Percentiles rank a stretch among this genome's conserved stretches.
Evolutionary conservation across 2,888 invertebrate genomes (phyloP).

Genomic region (Agonum fuliginosum): DNA sequence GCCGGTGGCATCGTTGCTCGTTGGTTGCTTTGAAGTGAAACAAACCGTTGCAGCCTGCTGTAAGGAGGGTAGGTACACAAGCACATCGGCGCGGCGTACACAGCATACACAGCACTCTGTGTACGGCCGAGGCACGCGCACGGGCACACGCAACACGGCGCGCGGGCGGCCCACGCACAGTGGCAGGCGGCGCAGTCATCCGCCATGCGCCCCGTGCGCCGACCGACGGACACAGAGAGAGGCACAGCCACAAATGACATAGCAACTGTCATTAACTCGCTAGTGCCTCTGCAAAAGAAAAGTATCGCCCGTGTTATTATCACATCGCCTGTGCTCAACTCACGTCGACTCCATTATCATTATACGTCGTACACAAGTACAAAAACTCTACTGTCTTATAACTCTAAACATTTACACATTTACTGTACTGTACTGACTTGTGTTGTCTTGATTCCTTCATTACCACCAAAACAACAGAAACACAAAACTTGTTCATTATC

Average conservation of each 20-base stretch:
- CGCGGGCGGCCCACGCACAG: slow-evolving; percentile 64
- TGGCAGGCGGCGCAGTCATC: slow-evolving; percentile 65
- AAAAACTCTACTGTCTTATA: slow-evolving; percentile 61
- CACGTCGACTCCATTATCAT: not conserved
- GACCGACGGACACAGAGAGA: slow-evolving; percentile 67
- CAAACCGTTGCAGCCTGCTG: slow-evolving; percentile 42
- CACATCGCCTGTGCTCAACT: slow-evolving; percentile 61
- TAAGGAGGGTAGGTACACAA: slow-evolving; percentile 45
- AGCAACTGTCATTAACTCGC: slow-evolving; percentile 68
- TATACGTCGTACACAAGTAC: slow-evolving; percentile 50
- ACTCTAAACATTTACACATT: slow-evolving; percentile 30
- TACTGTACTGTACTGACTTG: slow-evolving; percentile 1
- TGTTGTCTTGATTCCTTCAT: slow-evolving; percentile 42
- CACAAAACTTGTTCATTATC: slow-evolving; percentile 19
- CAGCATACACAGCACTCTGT: slow-evolving; percentile 24
- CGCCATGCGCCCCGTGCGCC: slow-evolving; percentile 60
- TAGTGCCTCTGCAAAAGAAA: slow-evolving; percentile 73
- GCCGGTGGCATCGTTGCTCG: slow-evolving; percentile 2
- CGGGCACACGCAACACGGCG: slow-evolving; percentile 64
- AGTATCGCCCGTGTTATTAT: slow-evolving; percentile 71
- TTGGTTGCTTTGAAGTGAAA: slow-evolving; percentile 29
- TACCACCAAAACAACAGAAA: slow-evolving; percentile 16
- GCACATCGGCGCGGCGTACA: slow-evolving; percentile 37
- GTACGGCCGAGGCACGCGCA: slow-evolving; percentile 41
- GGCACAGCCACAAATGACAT: slow-evolving; percentile 72